Evolutionary conservation across 35 echinoderm and acorn worm genomes (phyloP).

Genomic region (Apostichopus californicus): DNA sequence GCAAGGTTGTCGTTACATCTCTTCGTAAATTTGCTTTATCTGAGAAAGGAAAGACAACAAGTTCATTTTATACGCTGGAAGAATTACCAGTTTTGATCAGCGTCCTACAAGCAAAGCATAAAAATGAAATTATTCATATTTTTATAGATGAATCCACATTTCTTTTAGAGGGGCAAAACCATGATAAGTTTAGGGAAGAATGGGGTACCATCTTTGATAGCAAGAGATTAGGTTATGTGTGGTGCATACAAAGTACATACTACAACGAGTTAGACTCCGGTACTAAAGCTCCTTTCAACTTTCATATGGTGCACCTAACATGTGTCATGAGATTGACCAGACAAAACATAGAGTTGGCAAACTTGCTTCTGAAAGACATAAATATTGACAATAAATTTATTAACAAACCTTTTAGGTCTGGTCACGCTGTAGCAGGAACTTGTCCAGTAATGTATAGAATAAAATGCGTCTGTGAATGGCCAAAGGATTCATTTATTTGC

Average conservation of each 20-base stretch:
- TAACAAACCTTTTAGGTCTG: not conserved
- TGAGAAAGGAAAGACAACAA: not conserved
- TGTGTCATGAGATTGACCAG: conserved; percentile 28
- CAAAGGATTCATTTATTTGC: not conserved
- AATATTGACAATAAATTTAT: not conserved
- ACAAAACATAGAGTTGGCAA: conserved; percentile 28
- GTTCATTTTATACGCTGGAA: not conserved
- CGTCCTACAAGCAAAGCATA: not conserved
- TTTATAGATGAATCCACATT: conserved; percentile 7
- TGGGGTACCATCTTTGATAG: not conserved
- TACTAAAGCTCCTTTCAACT: not conserved
- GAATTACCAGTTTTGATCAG: conserved; percentile 10
- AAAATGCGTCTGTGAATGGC: conserved; percentile 3
- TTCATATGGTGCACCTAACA: conserved; percentile 2
- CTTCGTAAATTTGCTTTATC: not conserved
- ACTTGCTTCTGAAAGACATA: not conserved
- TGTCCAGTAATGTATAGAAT: conserved; percentile 27
- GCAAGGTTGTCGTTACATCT: not conserved
- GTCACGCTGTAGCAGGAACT: conserved; percentile 4
- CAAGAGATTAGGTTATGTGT: conserved; percentile 8
- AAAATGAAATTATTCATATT: conserved; percentile 17
- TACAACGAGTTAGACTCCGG: conserved; percentile 4
- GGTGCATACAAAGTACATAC: conserved; percentile 11
- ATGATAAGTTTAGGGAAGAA: not conserved
- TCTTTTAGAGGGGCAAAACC: not conserved